Evolutionary conservation across 2,888 invertebrate genomes (phyloP).

Genomic region (Amblyteles armatorius): DNA sequence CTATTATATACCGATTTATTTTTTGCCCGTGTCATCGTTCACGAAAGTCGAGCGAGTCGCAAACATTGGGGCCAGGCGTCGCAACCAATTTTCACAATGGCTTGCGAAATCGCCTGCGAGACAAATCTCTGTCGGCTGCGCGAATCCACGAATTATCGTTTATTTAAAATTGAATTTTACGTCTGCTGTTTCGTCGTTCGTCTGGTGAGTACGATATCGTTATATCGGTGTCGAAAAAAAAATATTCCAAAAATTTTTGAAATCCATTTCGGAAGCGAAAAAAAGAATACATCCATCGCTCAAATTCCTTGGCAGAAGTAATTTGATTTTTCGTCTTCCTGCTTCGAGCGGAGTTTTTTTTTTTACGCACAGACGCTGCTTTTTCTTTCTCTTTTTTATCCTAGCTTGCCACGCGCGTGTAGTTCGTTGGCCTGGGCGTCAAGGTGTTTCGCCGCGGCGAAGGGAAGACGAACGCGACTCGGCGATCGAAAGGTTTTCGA

Average conservation of each 20-base stretch:
- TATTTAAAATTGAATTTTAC: background rate
- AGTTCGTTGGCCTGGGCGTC: constrained; percentile 61
- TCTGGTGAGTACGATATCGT: too few relatives aligned
- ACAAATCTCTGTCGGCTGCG: background rate
- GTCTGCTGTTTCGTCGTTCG: too few relatives aligned
- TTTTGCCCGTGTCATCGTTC: constrained; percentile 4
- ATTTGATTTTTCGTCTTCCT: too few relatives aligned
- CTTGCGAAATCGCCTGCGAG: background rate
- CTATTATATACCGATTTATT: constrained; percentile 1
- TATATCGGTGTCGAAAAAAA: too few relatives aligned
- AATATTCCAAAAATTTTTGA: too few relatives aligned
- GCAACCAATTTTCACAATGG: background rate
- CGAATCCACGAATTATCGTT: background rate
- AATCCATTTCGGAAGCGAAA: too few relatives aligned
- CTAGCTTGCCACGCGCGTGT: constrained; percentile 32
- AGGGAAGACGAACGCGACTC: constrained; percentile 39
- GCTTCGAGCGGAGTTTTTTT: background rate
- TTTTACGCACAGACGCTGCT: too few relatives aligned
- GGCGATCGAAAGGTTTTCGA: constrained; percentile 62
- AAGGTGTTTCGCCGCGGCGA: constrained; percentile 54
- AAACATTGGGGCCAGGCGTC: background rate
- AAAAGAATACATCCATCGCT: too few relatives aligned
- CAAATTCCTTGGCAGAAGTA: too few relatives aligned
- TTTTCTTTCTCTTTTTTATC: background rate
- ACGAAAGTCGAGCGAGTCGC: constrained; percentile 13